A percentile compares a stretch with the other conserved stretches of the same genome.
phyloP scores from a whole-genome alignment of 2,113 vertebrate genomes.

The Neotoma lepida region DNA sequence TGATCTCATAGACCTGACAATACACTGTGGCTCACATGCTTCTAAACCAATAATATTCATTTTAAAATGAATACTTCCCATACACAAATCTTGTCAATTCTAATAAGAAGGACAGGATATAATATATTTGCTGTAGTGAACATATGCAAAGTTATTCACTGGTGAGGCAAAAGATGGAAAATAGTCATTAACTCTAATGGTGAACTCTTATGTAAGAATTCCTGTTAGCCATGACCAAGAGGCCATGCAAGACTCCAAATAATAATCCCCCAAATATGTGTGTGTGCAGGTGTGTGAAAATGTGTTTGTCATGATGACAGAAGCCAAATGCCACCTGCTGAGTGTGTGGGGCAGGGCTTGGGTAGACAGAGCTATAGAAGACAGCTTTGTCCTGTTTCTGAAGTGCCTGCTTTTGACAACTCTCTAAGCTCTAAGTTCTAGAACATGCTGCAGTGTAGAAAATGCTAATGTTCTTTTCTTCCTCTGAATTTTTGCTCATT shows the following conservation, averaged over 20 bases:
- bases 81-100: not conserved
- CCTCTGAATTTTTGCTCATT: not conserved
- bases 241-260: not conserved
- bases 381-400: not conserved
- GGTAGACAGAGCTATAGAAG: not conserved
- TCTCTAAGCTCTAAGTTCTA: not conserved
- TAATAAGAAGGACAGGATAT: not conserved
- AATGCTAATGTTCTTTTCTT: not conserved
- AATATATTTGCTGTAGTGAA: conserved; percentile 10
- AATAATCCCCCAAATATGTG: not conserved
- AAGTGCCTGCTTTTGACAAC: not conserved
- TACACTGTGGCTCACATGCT: not conserved
- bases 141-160: conserved; percentile 3
- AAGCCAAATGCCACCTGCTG: not conserved
- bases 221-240: not conserved
- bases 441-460: not conserved
- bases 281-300: not conserved
- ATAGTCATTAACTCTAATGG: not conserved
- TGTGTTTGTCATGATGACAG: not conserved
- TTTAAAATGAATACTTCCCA: not conserved
- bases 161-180: conserved; percentile 36
- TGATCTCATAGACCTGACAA: not conserved
- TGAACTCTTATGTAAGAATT: conserved; percentile 16
- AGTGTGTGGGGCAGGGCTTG: not conserved
- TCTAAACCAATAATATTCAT: not conserved